Evolutionary conservation across 2,113 vertebrate species (phyloP).

Genomic region (Ameiurus melas): DNA sequence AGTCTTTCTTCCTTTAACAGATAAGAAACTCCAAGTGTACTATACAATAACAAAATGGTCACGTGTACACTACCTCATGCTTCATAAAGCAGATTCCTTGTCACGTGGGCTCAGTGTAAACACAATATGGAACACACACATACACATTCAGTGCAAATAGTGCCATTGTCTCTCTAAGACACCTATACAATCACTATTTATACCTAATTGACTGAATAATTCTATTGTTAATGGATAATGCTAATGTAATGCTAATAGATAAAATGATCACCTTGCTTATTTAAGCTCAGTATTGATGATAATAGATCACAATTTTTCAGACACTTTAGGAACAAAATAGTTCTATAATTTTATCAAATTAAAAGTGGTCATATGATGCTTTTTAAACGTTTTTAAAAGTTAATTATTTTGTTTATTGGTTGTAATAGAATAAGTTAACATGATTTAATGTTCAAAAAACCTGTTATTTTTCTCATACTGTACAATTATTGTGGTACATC

Average conservation of each 20-base stretch:
- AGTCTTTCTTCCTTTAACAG: neutral
- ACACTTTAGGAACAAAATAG: neutral
- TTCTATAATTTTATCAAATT: neutral
- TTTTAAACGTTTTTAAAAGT: too few relatives aligned
- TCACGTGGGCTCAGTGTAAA: neutral
- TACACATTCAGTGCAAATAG: neutral
- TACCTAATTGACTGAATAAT: neutral
- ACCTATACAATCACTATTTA: neutral
- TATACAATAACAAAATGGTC: neutral
- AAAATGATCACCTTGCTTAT: neutral
- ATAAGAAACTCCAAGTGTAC: neutral
- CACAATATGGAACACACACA: neutral
- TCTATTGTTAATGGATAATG: too few relatives aligned
- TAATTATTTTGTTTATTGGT: too few relatives aligned
- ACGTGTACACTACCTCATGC: neutral
- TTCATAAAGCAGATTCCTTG: neutral
- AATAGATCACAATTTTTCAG: neutral
- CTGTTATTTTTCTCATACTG: too few relatives aligned
- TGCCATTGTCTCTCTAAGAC: neutral
- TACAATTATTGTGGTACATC: too few relatives aligned
- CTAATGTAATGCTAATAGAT: too few relatives aligned
- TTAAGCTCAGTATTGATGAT: neutral
- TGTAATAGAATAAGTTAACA: too few relatives aligned
- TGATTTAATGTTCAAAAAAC: too few relatives aligned
- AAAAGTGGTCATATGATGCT: too few relatives aligned